phyloP scores from a whole-genome alignment of 1,140 invertebrate species.

The Lordiphosa mommai region DNA sequence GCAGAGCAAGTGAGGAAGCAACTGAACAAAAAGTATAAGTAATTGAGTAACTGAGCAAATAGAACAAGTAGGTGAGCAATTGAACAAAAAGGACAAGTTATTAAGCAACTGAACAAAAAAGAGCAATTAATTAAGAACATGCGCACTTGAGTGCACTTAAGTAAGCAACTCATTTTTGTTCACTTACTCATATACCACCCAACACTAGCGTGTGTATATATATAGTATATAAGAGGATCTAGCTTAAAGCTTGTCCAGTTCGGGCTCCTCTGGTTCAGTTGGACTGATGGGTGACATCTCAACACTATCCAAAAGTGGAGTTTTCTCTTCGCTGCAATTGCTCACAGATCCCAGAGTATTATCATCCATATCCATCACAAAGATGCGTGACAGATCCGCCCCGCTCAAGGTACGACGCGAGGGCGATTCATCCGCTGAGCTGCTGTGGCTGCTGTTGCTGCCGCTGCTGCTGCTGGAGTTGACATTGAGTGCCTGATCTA shows the following conservation, averaged over 20 bases:
- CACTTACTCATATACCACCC: too few species aligned
- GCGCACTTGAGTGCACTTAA: too few species aligned
- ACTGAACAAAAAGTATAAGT: too few species aligned
- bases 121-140: too few species aligned
- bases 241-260: constrained; percentile 59
- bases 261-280: constrained; percentile 66
- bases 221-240: constrained; percentile 5
- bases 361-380: constrained; percentile 74
- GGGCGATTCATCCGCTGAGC: constrained; percentile 69
- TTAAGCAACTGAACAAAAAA: too few species aligned
- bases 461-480: constrained; percentile 26
- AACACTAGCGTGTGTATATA: constrained; percentile 8
- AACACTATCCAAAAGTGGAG: constrained; percentile 73
- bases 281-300: constrained; percentile 79
- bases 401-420: constrained; percentile 61
- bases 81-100: too few species aligned
- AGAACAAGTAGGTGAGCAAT: too few species aligned
- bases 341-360: constrained; percentile 31
- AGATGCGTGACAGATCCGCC: constrained; percentile 68
- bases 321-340: constrained; percentile 77
- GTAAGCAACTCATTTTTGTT: too few species aligned
- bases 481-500: constrained; percentile 48
- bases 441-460: constrained; percentile 41
- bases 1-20: too few species aligned
- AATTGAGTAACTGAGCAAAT: too few species aligned